Evolutionary conservation across 2,888 invertebrate genomes (phyloP), one percentile per base, ranked within the genome.

Genomic region (Mimumesa dahlbomi): DNA sequence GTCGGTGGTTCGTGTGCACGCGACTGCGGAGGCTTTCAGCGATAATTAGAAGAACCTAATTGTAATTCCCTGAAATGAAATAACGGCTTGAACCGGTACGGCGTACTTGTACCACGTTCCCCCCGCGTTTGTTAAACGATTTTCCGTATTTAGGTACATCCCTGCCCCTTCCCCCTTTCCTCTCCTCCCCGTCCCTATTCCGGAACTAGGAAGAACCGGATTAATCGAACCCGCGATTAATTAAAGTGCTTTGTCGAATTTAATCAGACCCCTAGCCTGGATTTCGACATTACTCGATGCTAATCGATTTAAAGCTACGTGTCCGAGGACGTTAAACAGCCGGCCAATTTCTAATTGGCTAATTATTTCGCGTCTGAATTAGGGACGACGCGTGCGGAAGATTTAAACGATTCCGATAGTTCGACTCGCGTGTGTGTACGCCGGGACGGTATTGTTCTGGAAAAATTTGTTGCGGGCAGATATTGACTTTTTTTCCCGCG

Each of bases 1-100:
- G 53, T 66, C 18, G 46, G 43, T 36, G 34, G 53, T 52, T 65
- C 46, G 49, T 16, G 56, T 71, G 53, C 65, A 61, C 54, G 50
- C 58, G 53, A 56, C 58, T 62, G 38, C 34, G 57, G 45, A 48
- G 50, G 71, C 70, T 82, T 75, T 77, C 76, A 75, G 42, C 62
- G 71, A 79, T 82, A 81, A 81, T 82, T 75, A 82, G 68, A 67
- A 73, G 66, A 68, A 69, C 58, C 65, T 76, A 76, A 82, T 77
- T 79, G 75, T 77, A 68, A 73, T 76, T 69, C 54, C 57, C 64
- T 56, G 65, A 61, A 76, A 79, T 75, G 70, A 72, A 72, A 79
- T 69, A 71, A 36, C 67, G 63, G 65, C 46, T 56, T 58, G 36
- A 53, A 14, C 42, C 43, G 21, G 2, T 19, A 36, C 43, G 21